These are phyloP conservation scores for Mactra quadrangularis DNA, from an alignment of 1,140 invertebrate species.

Conservation along the genomic window DNA sequence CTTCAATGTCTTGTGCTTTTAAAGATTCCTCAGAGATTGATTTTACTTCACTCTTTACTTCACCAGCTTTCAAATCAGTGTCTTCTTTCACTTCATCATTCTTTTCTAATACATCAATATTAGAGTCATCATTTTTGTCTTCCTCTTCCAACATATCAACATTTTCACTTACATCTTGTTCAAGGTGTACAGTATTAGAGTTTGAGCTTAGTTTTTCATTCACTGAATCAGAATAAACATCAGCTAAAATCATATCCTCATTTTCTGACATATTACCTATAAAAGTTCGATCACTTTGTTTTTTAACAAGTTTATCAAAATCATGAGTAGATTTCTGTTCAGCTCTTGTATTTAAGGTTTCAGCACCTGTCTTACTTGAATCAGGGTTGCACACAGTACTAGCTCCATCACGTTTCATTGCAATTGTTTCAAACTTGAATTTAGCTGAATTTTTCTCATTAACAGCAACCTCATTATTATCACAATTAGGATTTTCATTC, in stretches of 20 bases:
- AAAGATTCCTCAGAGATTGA: too few species aligned
- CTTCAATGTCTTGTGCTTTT: neutral
- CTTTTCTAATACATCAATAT: neutral
- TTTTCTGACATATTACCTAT: neutral
- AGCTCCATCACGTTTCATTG: too few species aligned
- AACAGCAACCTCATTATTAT: neutral
- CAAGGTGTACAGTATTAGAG: too few species aligned
- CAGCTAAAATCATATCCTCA: too few species aligned
- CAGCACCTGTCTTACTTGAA: too few species aligned
- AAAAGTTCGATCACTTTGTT: neutral
- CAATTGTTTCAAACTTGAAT: too few species aligned
- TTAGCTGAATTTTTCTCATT: neutral
- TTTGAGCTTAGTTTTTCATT: slow-evolving; percentile 4
- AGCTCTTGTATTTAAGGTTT: slow-evolving; percentile 5
- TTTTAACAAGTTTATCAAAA: neutral
- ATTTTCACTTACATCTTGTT: neutral
- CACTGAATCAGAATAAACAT: too few species aligned
- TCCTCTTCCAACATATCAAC: slow-evolving; percentile 6
- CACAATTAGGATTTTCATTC: too few species aligned
- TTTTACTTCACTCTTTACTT: too few species aligned
- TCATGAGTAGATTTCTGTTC: too few species aligned
- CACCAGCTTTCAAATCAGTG: neutral
- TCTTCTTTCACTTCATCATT: neutral
- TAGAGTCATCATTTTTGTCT: neutral
- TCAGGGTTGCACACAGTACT: too few species aligned